phyloP scores from a whole-genome alignment of 2,888 invertebrate species.

The Drosophila melanosoma region DNA sequence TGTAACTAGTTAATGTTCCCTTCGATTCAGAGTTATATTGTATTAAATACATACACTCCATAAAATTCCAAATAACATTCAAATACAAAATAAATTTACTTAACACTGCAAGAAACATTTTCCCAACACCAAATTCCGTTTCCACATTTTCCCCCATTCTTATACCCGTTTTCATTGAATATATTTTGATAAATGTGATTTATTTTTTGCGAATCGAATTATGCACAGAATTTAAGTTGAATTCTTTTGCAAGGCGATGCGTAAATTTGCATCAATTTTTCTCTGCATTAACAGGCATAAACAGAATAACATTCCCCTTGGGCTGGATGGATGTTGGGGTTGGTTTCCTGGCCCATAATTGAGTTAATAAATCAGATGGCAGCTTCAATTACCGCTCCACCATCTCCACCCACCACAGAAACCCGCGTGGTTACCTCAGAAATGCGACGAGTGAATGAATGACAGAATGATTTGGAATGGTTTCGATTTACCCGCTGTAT shows the following conservation, averaged over 20 bases:
- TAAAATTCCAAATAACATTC: not conserved
- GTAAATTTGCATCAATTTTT: conserved; percentile 77
- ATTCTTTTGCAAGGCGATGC: conserved; percentile 35
- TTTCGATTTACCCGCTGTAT: conserved; percentile 29
- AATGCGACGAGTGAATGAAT: conserved; percentile 37
- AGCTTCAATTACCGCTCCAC: conserved; percentile 67
- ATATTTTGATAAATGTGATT: conserved; percentile 62
- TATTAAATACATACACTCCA: not conserved
- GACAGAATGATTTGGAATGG: conserved; percentile 36
- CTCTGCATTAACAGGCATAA: conserved; percentile 55
- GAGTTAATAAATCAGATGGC: conserved; percentile 79
- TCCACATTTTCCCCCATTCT: not conserved
- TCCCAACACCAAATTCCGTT: not conserved
- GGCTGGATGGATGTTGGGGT: conserved; percentile 4
- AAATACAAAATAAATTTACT: not conserved
- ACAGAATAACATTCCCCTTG: not conserved
- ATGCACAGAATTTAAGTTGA: conserved; percentile 68
- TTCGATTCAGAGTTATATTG: not conserved
- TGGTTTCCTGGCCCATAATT: conserved; percentile 61
- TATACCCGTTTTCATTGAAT: conserved; percentile 37
- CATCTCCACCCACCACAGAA: conserved; percentile 15
- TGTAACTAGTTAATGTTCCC: not conserved
- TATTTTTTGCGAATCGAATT: conserved; percentile 62
- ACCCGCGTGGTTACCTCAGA: conserved; percentile 64
- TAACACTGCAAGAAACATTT: not conserved